These are phyloP conservation scores for Scophthalmus maximus DNA, from an alignment of 2,113 vertebrate species.

Conservation along the genomic window DNA sequence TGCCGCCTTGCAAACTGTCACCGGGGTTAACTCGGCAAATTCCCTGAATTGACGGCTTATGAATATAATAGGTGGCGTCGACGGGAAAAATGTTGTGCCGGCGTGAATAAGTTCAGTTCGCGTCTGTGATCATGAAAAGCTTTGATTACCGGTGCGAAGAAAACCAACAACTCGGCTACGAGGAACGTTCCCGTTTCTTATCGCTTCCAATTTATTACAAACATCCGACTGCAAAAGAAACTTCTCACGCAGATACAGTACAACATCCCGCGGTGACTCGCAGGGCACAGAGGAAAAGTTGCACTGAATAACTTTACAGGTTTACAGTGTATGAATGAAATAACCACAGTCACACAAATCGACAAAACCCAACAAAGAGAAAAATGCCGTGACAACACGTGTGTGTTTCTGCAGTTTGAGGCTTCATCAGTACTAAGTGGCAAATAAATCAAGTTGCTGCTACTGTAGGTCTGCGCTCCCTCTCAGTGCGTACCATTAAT, in stretches of 20 bases:
- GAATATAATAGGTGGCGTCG: constrained; percentile 80
- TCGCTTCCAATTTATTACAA: constrained; percentile 57
- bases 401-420: constrained; percentile 92
- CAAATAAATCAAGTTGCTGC: constrained; percentile 94
- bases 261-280: background rate
- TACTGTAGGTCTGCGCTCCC: constrained; percentile 83
- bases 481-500: constrained; percentile 87
- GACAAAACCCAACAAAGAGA: constrained; percentile 78
- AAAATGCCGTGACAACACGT: constrained; percentile 91
- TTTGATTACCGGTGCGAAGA: constrained; percentile 71
- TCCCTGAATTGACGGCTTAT: constrained; percentile 80
- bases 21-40: constrained; percentile 75
- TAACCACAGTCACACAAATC: constrained; percentile 24
- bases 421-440: constrained; percentile 98
- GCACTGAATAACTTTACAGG: background rate
- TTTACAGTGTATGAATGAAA: background rate
- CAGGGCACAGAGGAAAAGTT: constrained; percentile 19
- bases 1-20: constrained; percentile 70
- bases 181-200: constrained; percentile 59
- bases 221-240: constrained; percentile 30
- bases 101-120: constrained; percentile 74
- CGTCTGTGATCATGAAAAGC: constrained; percentile 71
- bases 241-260: constrained; percentile 5
- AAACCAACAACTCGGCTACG: constrained; percentile 34
- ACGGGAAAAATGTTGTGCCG: constrained; percentile 65